Evolutionary conservation across 2,888 invertebrate species (phyloP), one percentile per base, ranked within the genome.

Genomic region (Hydraecia micacea): DNA sequence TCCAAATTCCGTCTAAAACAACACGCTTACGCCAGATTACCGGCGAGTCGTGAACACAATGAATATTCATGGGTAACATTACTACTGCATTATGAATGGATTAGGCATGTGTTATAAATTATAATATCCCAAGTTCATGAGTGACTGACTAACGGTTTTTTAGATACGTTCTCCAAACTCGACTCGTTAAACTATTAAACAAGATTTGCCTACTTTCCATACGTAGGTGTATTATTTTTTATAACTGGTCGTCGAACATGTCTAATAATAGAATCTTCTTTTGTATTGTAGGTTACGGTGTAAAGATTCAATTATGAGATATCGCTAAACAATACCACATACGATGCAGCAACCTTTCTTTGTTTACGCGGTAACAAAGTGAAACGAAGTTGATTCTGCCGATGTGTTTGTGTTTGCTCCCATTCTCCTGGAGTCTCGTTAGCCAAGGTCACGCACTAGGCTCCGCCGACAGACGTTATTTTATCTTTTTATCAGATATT

Each of bases 261-360:
- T 84, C 69, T 73, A 88, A n/a, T n/a, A 88, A 90, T 88, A 89
- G 88, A 86, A 90, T 89, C 90, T 83, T 89, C 88, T 89, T 86
- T 87, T 89, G 89, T 88, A 90, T 91, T 91, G 90, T 93, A 92
- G 93, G 93, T 92, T 93, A 92, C 91, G 88, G 89, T 92, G 91
- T 93, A 91, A 92, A 96, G 95, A 96, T 96, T 95, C 93, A 95
- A 95, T 95, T 95, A 93, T 89, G 88, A 92, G 96, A 96, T 95
- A 95, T 92, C 91, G 88, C 86, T 91, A 91, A 95, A 96, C 95
- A 95, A 95, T 94, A 93, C 93, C 91, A 93, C 91, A 91, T 90
- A 91, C 90, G 93, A 92, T 93, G 92, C 92, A 92, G 92, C 93
- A 93, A 93, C 91, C 91, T 93, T 93, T 93, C 94, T 95, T 95